These are phyloP conservation scores for Machimus atricapillus DNA, from an alignment of 2,888 invertebrate species.

Conservation along the genomic window DNA sequence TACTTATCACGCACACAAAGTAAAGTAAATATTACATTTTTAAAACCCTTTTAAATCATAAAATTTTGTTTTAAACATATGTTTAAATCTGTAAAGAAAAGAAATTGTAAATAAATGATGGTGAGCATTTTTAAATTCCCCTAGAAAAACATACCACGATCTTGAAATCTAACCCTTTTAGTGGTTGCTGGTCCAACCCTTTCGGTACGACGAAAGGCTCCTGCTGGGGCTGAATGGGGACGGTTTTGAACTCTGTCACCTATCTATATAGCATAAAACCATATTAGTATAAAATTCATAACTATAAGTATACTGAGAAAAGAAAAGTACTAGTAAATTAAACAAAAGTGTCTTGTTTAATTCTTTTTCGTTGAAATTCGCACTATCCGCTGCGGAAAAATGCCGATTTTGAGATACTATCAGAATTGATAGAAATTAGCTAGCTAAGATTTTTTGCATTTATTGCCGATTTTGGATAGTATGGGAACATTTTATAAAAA, in stretches of 20 bases:
- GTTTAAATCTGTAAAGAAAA: neutral
- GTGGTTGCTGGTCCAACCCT: neutral
- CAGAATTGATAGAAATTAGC: too few relatives aligned
- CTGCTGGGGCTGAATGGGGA: neutral
- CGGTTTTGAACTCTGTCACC: neutral
- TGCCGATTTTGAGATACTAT: too few relatives aligned
- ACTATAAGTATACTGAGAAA: neutral
- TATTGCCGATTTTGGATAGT: too few relatives aligned
- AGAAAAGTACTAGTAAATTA: neutral
- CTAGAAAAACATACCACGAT: neutral
- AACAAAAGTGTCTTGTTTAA: too few relatives aligned
- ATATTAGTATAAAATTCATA: neutral
- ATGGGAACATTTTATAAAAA: too few relatives aligned
- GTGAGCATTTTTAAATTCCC: neutral
- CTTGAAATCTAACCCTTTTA: neutral
- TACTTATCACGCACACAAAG: neutral
- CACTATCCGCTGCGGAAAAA: too few relatives aligned
- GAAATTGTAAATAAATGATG: neutral
- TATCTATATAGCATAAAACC: neutral
- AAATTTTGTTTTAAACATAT: neutral
- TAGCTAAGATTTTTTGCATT: too few relatives aligned
- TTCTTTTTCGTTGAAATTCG: too few relatives aligned
- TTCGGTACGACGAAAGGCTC: neutral
- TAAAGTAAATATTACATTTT: too few relatives aligned
- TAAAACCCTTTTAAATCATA: neutral